phyloP scores from a whole-genome alignment of 2,888 invertebrate genomes.

The Microctonus brassicae region DNA sequence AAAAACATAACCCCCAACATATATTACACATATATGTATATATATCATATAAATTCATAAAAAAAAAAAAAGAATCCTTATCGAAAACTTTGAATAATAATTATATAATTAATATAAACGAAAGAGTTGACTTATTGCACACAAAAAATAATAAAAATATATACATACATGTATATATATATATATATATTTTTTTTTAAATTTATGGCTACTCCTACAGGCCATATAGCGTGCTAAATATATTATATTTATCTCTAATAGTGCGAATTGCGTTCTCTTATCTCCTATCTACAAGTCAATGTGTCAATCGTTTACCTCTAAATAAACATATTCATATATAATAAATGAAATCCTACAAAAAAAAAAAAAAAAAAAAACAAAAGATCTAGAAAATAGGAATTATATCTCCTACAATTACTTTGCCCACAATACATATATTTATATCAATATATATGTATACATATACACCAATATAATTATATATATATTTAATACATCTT shows the following conservation, averaged over 20 bases:
- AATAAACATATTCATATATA: slow-evolving; percentile 14
- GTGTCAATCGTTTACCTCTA: not conserved
- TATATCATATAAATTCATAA: slow-evolving; percentile 15
- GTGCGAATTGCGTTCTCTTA: slow-evolving; percentile 11
- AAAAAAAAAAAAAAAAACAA: slow-evolving; percentile 17
- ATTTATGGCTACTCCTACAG: no score
- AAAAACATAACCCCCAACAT: not conserved
- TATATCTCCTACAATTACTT: not conserved
- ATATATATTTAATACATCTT: not conserved
- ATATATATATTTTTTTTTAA: not conserved
- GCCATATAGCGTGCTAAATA: not conserved
- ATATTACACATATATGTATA: not conserved
- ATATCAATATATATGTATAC: slow-evolving; percentile 5
- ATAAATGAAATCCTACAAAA: slow-evolving; percentile 38
- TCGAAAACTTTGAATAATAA: not conserved
- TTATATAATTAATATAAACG: not conserved
- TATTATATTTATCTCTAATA: slow-evolving; percentile 7
- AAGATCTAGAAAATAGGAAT: not conserved
- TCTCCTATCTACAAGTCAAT: not conserved
- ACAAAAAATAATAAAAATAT: not conserved
- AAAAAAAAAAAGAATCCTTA: not conserved
- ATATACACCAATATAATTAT: not conserved
- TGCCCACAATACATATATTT: slow-evolving; percentile 9
- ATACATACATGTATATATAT: not conserved
- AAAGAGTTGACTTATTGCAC: slow-evolving; percentile 1